Base-by-base conservation (phyloP, 2,113 vertebrate genomes). In the Plecturocebus donacophilus region DNA sequence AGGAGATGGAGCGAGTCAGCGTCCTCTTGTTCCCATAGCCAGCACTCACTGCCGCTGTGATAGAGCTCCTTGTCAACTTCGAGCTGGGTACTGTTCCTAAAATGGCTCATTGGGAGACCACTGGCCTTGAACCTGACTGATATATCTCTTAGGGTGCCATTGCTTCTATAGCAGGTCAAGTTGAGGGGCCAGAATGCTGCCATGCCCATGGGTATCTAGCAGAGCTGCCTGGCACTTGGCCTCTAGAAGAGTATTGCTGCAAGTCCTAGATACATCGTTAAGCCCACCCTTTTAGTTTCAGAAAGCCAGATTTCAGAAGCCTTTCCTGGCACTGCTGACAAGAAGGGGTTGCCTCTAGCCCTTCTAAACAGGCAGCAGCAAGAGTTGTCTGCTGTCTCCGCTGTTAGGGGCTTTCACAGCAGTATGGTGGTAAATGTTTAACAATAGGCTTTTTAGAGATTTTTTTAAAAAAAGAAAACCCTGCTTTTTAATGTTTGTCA, bases 21-120 rank as follows among this genome's bases (percentile, higher is more conserved):
- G 47, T 66, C 64, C 45, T 70, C 73, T 80, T 66, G 56, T 88
- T 87, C 45, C 32, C 8, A 1, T 14, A 35, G 64, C 79, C 25
- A 64, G 30, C 3, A 0, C 56, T 85, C 25, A 0, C 47, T 82
- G 52, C 68, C 23, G 9, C 61, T 21, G 19, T 76, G 56, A 16
- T 64, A 68, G 92, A 79, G 87, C 80, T 47, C 70, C 76, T 94
- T 58, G 64, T 81, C 73, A 56, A 21, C 64, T 27, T 52, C 64
- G 9, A n/a, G 58, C 58, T 47, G 52, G 38, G 4, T 30, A 20
- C 75, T 40, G 35, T 58, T 89, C 45, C 85, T 83, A 56, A 73
- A 79, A 52, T 20, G 79, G 56, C 84, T 86, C 87, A 17, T 1
- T 64, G 85, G 76, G 84, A n/a, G 68, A 71, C 66, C 45, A 4